Conservation (phyloP, 2,888 invertebrate genomes). For the Pseudoips prasinana region DNA sequence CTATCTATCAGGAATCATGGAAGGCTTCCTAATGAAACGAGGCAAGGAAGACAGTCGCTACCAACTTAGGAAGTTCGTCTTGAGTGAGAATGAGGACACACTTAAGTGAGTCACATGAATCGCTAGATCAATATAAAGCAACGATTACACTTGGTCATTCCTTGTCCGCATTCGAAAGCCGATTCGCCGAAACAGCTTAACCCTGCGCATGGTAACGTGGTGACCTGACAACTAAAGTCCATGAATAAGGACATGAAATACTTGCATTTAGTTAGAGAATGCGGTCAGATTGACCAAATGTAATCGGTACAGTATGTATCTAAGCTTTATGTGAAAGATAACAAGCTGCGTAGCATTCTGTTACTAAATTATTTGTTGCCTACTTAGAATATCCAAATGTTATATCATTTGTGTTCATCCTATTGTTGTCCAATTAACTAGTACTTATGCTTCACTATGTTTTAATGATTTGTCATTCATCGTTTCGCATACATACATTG, state of each 20-base stretch:
- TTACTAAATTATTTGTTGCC: slow-evolving; percentile 29
- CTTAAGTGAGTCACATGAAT: slow-evolving; percentile 80
- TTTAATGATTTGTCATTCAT: slow-evolving; percentile 21
- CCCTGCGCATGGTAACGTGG: slow-evolving; percentile 18
- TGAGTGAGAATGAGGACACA: slow-evolving; percentile 90
- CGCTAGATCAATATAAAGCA: slow-evolving; percentile 28
- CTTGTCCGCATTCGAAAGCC: slow-evolving; percentile 32
- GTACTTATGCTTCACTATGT: slow-evolving; percentile 7
- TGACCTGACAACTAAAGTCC: slow-evolving; percentile 12
- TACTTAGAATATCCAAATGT: slow-evolving; percentile 10
- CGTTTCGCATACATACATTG: slow-evolving; percentile 23
- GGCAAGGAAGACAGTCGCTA: slow-evolving; percentile 94
- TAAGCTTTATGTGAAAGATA: slow-evolving; percentile 29
- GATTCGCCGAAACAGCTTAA: slow-evolving; percentile 32
- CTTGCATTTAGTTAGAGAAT: slow-evolving; percentile 19
- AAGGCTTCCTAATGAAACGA: slow-evolving; percentile 93
- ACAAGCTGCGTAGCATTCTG: slow-evolving; percentile 24
- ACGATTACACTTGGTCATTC: slow-evolving; percentile 33
- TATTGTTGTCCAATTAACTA: slow-evolving; percentile 11
- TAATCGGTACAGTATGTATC: slow-evolving; percentile 9
- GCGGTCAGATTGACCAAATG: slow-evolving; percentile 28
- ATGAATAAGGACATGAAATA: slow-evolving; percentile 14
- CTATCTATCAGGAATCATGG: slow-evolving; percentile 91
- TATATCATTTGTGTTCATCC: slow-evolving; percentile 13
- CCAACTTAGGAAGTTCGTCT: slow-evolving; percentile 90